phyloP scores from a whole-genome alignment of 2,113 vertebrate genomes.

The Athene cunicularia region DNA sequence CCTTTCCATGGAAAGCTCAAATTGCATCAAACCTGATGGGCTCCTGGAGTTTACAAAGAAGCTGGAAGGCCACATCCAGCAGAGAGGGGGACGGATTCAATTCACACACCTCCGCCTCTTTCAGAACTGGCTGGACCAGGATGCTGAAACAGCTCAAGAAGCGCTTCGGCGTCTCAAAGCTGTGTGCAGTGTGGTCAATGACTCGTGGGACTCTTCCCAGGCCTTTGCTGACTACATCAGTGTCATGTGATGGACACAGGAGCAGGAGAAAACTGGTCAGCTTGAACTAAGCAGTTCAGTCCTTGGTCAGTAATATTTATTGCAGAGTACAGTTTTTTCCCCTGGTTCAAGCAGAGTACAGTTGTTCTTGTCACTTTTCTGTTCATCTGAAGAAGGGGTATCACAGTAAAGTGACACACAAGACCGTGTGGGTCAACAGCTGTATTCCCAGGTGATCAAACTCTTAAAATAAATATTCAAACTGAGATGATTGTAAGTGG shows the following conservation, averaged over 20 bases:
- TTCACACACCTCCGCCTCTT: constrained; percentile 82
- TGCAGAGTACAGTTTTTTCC: not conserved
- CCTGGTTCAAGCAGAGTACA: not conserved
- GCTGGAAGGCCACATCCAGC: constrained; percentile 69
- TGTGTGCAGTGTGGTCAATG: constrained; percentile 77
- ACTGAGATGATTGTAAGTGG: not conserved
- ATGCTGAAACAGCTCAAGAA: constrained; percentile 78
- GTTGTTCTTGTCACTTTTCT: not conserved
- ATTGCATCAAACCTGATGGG: constrained; percentile 89
- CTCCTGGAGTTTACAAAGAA: constrained; percentile 84
- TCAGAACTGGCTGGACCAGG: constrained; percentile 87
- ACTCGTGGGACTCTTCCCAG: constrained; percentile 84
- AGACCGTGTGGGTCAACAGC: fast-evolving
- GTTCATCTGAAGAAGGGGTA: not conserved
- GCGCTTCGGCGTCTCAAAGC: constrained; percentile 78
- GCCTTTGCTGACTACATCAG: constrained; percentile 89
- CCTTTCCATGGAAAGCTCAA: constrained; percentile 78
- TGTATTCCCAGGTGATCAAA: not conserved
- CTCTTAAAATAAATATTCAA: not conserved
- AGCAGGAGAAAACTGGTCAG: not conserved
- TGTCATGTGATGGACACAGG: constrained; percentile 80
- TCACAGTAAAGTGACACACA: not conserved
- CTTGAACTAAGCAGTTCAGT: not conserved
- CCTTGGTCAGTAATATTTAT: not conserved
- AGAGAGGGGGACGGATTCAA: constrained; percentile 67